Evolutionary conservation across 1,140 invertebrate species (phyloP).

Genomic region (Mylabris phalerata): DNA sequence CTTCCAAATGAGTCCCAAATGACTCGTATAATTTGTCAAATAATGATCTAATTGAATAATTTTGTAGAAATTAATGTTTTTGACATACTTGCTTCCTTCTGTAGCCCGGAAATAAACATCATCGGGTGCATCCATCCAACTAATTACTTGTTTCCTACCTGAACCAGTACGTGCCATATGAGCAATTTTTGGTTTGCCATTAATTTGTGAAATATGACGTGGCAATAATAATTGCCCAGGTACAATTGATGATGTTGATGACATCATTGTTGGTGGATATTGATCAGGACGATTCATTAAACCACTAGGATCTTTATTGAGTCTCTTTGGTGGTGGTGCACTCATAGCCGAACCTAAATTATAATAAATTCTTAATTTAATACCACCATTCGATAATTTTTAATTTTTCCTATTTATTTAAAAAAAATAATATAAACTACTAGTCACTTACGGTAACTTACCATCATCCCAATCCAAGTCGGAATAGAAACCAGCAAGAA

Average conservation of each 20-base stretch:
- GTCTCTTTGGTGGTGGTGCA: slow-evolving; percentile 55
- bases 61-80: too few relatives aligned
- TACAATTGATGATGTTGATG: slow-evolving; percentile 48
- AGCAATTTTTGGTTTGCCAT: slow-evolving; percentile 67
- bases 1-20: neutral
- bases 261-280: slow-evolving; percentile 58
- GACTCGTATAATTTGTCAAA: too few relatives aligned
- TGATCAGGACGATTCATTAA: slow-evolving; percentile 58
- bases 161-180: slow-evolving; percentile 55
- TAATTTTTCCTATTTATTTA: neutral
- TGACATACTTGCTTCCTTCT: slow-evolving; percentile 78
- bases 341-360: slow-evolving; percentile 31
- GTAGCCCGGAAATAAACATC: slow-evolving; percentile 93
- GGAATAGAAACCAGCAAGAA: slow-evolving; percentile 52
- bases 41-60: too few relatives aligned
- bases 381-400: neutral
- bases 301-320: slow-evolving; percentile 62
- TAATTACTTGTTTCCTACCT: slow-evolving; percentile 83
- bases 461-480: slow-evolving; percentile 57
- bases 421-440: too few relatives aligned
- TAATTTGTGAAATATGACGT: slow-evolving; percentile 57
- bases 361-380: too few relatives aligned
- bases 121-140: slow-evolving; percentile 96
- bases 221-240: slow-evolving; percentile 52
- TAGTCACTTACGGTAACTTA: slow-evolving; percentile 36